These are phyloP conservation scores for Pocillopora grandis DNA, from an alignment of 92 coral and sea anemone species.

Conservation along the genomic window DNA sequence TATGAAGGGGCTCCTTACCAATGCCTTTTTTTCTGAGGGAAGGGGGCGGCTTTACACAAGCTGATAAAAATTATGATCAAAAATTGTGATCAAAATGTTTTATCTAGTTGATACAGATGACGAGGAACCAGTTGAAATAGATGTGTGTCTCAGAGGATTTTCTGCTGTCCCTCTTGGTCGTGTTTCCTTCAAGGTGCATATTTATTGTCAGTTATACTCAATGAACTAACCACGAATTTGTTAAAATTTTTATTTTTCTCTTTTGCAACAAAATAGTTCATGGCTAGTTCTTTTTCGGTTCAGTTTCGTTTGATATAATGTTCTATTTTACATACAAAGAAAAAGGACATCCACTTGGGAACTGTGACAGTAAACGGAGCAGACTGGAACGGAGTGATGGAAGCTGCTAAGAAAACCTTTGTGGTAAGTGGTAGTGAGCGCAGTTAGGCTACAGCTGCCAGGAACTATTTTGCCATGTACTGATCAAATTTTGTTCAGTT, in stretches of 20 bases:
- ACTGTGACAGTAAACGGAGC: conserved; percentile 66
- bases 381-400: conserved; percentile 83
- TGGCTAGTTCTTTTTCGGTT: background rate
- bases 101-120: conserved; percentile 13
- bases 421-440: conserved; percentile 34
- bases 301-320: background rate
- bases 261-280: background rate
- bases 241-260: too few relatives aligned
- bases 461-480: too few relatives aligned
- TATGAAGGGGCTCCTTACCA: too few relatives aligned
- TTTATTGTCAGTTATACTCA: background rate
- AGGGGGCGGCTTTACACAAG: background rate
- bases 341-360: conserved; percentile 71
- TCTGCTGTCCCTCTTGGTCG: conserved; percentile 16
- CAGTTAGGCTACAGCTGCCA: too few relatives aligned
- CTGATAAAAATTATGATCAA: background rate
- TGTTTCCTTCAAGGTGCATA: conserved; percentile 30
- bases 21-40: too few relatives aligned
- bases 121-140: conserved; percentile 42
- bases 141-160: conserved; percentile 70
- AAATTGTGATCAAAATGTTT: background rate
- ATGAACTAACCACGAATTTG: background rate
- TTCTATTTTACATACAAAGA: conserved; percentile 36
- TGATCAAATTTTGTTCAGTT: too few relatives aligned
- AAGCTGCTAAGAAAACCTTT: conserved; percentile 68